Base-by-base conservation (phyloP, 2,113 vertebrate species). In the Atractosteus spatula region DNA sequence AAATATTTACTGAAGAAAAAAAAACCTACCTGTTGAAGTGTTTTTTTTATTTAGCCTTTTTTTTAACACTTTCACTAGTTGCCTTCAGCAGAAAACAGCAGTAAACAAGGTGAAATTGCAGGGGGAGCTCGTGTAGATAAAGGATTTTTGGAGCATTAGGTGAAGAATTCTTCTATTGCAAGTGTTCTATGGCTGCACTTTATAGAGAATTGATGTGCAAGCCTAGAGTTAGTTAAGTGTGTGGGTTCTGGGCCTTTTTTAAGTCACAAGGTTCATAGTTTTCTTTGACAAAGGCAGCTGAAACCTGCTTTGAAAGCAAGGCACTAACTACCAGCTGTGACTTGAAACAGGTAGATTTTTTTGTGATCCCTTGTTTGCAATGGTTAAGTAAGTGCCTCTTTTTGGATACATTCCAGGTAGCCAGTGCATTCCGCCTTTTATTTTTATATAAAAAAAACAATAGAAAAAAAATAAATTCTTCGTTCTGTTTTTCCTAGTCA, bases 331-430 rank as follows among this genome's bases (percentile, higher is more conserved):
- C 5, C 10, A 5, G 10, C 47, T 5, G 47, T 51, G 47, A 88
- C 90, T 86, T 86, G 29, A 88, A 89, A 89, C 82, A 82, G 85
- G 81, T 87, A 77, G 55, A 74, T 74, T 72, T 71, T 85, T 82
- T 83, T 83, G 76, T 81, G 81, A 80, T 83, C 86, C 78, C 86
- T 86, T 64, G 68, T 70, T 82, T 73, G 55, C 29, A 72, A 44
- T 80, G 41, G 83, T 29, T 29, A 29, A 29, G 29, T 75, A 92
- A 88, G 94, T 96, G 95, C 94, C 95, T 96, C 86, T 90, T 79
- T 13, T 81, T 92, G 83, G 92, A 95, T 93, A 96, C 97, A 99
- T 99, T 99, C 96, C 96, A 95, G 92, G 91, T 86, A 92, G 86
- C 90, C 91, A 88, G 81, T 77, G 79, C 79, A 79, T 66, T 73